A percentile compares a stretch with the other conserved stretches of the same genome.
Evolutionary conservation across 2,113 vertebrate genomes (phyloP).

Genomic region (Oxyruncus cristatus): DNA sequence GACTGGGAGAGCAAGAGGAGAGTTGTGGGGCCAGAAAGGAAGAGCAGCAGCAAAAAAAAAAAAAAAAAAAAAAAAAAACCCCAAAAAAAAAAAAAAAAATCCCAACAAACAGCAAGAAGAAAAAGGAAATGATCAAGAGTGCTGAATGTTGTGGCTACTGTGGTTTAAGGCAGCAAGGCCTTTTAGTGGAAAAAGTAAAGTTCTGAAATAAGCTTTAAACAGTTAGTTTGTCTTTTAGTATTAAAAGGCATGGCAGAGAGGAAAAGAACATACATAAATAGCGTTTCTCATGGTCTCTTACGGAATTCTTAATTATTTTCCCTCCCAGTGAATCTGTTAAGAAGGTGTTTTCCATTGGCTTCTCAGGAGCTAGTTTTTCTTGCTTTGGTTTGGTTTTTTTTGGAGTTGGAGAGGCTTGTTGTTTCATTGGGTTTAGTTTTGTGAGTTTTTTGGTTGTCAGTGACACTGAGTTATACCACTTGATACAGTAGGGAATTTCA

Average conservation of each 20-base stretch:
- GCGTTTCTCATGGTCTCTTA: background rate
- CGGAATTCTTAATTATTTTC: background rate
- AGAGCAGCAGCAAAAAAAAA: background rate
- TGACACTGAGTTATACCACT: background rate
- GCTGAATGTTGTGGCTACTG: background rate
- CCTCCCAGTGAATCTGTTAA: background rate
- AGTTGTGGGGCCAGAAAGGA: background rate
- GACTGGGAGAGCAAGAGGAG: background rate
- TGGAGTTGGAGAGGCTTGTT: background rate
- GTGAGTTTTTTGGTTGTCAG: background rate
- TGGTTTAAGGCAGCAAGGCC: background rate
- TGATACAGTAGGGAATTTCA: background rate
- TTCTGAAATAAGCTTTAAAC: background rate
- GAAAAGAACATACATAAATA: background rate
- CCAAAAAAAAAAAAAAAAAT: accelerated
- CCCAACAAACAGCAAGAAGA: background rate
- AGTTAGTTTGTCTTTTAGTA: background rate
- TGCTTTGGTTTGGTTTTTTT: background rate
- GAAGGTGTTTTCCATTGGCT: background rate
- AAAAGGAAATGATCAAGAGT: background rate
- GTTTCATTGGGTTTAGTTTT: background rate
- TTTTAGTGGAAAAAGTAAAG: background rate
- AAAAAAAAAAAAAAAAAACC: background rate
- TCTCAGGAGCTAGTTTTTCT: background rate
- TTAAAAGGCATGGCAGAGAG: background rate